Conservation (phyloP, 2,888 invertebrate genomes). For the Nycteola revayana region DNA sequence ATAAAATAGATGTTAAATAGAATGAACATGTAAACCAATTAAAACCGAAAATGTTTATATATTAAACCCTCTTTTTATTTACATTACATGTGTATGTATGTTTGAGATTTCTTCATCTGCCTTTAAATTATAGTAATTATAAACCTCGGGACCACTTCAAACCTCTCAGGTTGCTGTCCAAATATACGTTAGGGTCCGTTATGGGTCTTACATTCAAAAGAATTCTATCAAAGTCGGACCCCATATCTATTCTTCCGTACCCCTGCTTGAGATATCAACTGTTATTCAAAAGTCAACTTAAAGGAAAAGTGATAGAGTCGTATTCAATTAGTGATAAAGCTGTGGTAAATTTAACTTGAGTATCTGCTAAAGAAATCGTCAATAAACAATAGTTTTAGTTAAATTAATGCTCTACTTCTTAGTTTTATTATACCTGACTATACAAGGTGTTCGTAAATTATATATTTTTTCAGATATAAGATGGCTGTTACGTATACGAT, state of each 20-base stretch:
- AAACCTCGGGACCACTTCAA: slow-evolving; percentile 73
- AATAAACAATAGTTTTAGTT: slow-evolving; percentile 77
- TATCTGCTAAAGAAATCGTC: slow-evolving; percentile 73
- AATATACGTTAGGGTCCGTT: slow-evolving; percentile 81
- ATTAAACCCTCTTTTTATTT: not conserved
- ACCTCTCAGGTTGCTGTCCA: slow-evolving; percentile 79
- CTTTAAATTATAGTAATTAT: slow-evolving; percentile 78
- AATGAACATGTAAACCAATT: no score
- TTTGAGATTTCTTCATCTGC: slow-evolving; percentile 63
- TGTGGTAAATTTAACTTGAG: slow-evolving; percentile 54
- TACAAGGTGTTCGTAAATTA: slow-evolving; percentile 43
- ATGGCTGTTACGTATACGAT: no score
- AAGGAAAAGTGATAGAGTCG: slow-evolving; percentile 9
- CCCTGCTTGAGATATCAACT: slow-evolving; percentile 45
- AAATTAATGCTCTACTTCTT: slow-evolving; percentile 68
- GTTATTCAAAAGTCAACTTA: slow-evolving; percentile 31
- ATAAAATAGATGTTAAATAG: no score
- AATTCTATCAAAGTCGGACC: slow-evolving; percentile 71
- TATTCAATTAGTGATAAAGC: slow-evolving; percentile 18
- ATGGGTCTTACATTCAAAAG: slow-evolving; percentile 69
- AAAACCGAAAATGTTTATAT: not conserved
- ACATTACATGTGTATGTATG: no score
- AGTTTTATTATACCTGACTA: slow-evolving; percentile 32
- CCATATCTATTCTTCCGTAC: slow-evolving; percentile 78
- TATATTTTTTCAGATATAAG: slow-evolving; percentile 1